phyloP scores from a whole-genome alignment of 1,140 invertebrate species.

The Musca vetustissima region DNA sequence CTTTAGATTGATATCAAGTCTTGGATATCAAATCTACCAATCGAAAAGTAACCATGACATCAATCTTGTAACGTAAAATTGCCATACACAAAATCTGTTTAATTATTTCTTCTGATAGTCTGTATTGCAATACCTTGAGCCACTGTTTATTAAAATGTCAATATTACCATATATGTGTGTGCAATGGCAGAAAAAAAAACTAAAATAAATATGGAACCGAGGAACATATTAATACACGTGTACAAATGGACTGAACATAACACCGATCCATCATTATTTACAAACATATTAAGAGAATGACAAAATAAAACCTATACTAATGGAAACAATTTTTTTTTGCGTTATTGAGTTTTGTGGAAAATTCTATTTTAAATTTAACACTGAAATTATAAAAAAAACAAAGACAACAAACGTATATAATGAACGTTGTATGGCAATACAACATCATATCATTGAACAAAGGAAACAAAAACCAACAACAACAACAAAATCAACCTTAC shows the following conservation, averaged over 20 bases:
- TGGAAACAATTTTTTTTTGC: background rate
- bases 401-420: background rate
- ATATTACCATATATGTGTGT: background rate
- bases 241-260: background rate
- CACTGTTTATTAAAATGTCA: too few species aligned
- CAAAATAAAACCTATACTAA: conserved; percentile 5
- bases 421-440: background rate
- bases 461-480: background rate
- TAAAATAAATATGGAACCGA: background rate
- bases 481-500: background rate
- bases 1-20: too few species aligned
- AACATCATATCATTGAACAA: conserved; percentile 15
- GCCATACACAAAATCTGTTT: too few species aligned
- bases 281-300: background rate
- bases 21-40: too few species aligned
- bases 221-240: background rate
- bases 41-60: too few species aligned
- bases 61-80: too few species aligned
- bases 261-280: conserved; percentile 8
- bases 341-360: conserved; percentile 1
- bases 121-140: too few species aligned
- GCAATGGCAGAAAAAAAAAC: too few species aligned
- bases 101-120: too few species aligned
- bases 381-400: background rate
- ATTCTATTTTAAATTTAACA: background rate